Percentiles rank a stretch among this genome's conserved stretches.
These are phyloP conservation scores for Pseudomyrmex sp. DNA, from an alignment of 1,140 invertebrate genomes.

Conservation along the genomic window DNA sequence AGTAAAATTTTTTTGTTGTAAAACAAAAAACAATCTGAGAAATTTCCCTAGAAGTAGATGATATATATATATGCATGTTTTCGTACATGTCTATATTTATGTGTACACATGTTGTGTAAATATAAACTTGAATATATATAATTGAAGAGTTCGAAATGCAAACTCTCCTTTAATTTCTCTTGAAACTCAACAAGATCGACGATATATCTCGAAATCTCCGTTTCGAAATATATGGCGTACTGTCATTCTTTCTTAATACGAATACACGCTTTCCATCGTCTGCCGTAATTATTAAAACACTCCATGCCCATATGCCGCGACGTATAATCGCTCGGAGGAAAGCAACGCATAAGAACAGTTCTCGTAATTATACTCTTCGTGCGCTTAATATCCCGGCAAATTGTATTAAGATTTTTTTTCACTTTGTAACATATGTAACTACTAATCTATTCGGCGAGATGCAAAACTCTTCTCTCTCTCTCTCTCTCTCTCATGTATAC, in stretches of 20 bases:
- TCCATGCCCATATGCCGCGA: conserved; percentile 64
- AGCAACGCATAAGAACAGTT: conserved; percentile 65
- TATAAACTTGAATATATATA: not conserved
- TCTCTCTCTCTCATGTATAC: not conserved
- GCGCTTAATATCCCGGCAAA: conserved; percentile 70
- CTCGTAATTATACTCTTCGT: conserved; percentile 70
- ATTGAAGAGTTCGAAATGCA: not conserved
- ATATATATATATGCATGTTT: too few species aligned
- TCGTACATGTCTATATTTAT: too few species aligned
- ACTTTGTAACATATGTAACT: conserved; percentile 47
- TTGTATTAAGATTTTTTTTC: conserved; percentile 71
- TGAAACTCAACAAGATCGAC: not conserved
- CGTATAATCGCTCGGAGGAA: conserved; percentile 62
- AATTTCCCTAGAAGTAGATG: not conserved
- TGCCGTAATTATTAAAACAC: conserved; percentile 70
- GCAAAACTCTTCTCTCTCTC: not conserved
- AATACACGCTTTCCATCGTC: conserved; percentile 62
- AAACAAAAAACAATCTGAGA: not conserved
- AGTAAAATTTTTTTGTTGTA: not conserved
- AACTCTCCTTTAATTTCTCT: not conserved
- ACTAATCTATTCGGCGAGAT: conserved; percentile 39
- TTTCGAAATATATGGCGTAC: conserved; percentile 56
- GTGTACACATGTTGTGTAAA: too few species aligned
- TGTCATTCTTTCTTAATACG: conserved; percentile 61
- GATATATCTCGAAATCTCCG: conserved; percentile 19